Evolutionary conservation across 2,113 vertebrate species (phyloP).

Genomic region (Campylomormyrus tamandua): DNA sequence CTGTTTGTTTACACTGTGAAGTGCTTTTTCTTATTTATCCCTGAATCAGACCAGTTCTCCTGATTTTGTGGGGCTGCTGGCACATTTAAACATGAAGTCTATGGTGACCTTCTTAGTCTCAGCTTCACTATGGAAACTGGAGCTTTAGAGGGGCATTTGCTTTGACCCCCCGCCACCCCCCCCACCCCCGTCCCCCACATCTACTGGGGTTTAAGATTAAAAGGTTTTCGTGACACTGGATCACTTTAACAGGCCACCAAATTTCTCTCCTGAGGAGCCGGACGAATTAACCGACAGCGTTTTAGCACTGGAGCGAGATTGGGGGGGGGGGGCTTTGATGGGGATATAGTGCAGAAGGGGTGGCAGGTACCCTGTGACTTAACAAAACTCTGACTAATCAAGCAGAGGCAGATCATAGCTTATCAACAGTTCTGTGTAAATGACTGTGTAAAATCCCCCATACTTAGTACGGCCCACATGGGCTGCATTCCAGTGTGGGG

Average conservation of each 20-base stretch:
- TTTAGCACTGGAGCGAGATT: neutral
- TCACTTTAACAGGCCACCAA: neutral
- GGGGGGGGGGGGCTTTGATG: neutral
- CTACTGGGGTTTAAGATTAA: neutral
- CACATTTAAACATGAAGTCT: neutral
- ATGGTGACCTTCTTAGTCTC: neutral
- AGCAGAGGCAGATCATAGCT: neutral
- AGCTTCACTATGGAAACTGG: neutral
- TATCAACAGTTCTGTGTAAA: neutral
- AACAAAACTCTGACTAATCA: neutral
- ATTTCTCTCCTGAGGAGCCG: neutral
- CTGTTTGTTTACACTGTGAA: neutral
- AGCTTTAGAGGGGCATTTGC: neutral
- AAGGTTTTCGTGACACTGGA: neutral
- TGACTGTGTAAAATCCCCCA: too few relatives aligned
- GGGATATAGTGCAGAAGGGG: neutral
- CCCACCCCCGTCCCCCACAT: neutral
- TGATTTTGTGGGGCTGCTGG: neutral
- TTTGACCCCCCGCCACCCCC: neutral
- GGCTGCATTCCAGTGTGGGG: neutral
- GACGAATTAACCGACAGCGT: neutral
- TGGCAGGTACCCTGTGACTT: neutral
- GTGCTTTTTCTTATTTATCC: neutral
- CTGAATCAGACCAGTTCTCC: neutral
- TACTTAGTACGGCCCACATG: neutral